Base-by-base conservation (phyloP, 2,797 vertebrate species). In the Trachops cirrhosus region DNA sequence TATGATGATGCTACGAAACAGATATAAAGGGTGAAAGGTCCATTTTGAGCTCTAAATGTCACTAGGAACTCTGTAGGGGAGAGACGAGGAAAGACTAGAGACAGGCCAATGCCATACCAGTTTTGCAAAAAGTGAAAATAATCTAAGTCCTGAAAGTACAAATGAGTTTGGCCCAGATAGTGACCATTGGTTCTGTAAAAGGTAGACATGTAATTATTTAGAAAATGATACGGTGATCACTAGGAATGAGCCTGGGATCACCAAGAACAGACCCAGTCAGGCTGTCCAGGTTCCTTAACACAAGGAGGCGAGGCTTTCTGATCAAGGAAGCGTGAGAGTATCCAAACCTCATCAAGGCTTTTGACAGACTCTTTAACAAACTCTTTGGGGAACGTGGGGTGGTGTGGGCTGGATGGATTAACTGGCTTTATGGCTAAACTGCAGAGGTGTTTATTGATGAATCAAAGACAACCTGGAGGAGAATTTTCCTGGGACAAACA, bases 361-460 rank as follows among this genome's bases (percentile, higher is more conserved):
- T 93, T 89, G 79, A 90, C 29, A 48, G 78, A 48, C 22, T 73
- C 52, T 93, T 85, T 75, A 85, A 71, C 92, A 93, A 96, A 94
- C 91, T 39, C 67, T 57, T 93, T 26, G 2, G 74, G 87, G 75
- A 86, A 59, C 32, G 59, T 68, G 78, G 62, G 46, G 19, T 3
- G 62, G 29, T 34, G n/a, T 83, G 39, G 71, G 44, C n/a, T 91
- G 48, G 52, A n/a, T 84, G 50, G 88, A 83, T 68, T 21, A 78
- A 50, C 34, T 52, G 39, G 50, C 68, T n/a, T 16, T 80, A 44
- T 9, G 15, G 77, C 46, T 67, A 93, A 89, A 86, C 32, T 46
- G 52, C 70, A 44, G 50, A 64, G 18, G 73, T 59, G 15, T 50
- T 91, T 78, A 39, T 48, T 78, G 70, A 62, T 46, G 41, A 62